Conservation (phyloP, 1,140 invertebrate genomes). For the Odontomachus brunneus region DNA sequence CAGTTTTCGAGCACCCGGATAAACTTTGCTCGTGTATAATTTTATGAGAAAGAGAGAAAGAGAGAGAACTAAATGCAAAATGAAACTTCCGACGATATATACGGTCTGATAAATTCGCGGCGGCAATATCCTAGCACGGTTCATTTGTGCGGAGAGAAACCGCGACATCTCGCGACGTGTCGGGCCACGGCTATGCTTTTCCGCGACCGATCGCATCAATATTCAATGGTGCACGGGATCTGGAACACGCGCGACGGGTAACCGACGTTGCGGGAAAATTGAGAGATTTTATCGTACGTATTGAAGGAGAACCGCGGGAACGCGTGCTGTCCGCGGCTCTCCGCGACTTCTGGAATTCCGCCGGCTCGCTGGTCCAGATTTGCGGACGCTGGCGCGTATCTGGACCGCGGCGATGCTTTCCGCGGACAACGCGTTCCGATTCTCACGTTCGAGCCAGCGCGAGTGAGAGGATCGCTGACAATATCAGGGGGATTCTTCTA, state of each 20-base stretch:
- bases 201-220: neutral
- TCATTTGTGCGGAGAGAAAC: neutral
- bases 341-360: neutral
- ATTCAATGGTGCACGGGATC: neutral
- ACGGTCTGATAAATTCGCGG: slow-evolving; percentile 33
- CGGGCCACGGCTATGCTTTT: neutral
- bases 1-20: too few species aligned
- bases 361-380: slow-evolving; percentile 16
- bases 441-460: slow-evolving; percentile 6
- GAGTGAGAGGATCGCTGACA: neutral
- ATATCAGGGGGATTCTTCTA: neutral
- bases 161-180: too few species aligned
- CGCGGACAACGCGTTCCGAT: slow-evolving; percentile 19
- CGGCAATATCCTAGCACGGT: neutral
- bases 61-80: neutral
- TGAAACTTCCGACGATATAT: neutral
- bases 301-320: neutral
- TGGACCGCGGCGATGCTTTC: slow-evolving; percentile 26
- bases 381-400: slow-evolving; percentile 9
- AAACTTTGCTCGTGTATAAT: too few species aligned
- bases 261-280: slow-evolving; percentile 4
- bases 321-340: too few species aligned
- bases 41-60: neutral
- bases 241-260: neutral
- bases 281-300: slow-evolving; percentile 4